A percentile compares a stretch with the other conserved stretches of the same genome.
phyloP scores from a whole-genome alignment of 2,797 vertebrate genomes.

The Danio jaintianensis region DNA sequence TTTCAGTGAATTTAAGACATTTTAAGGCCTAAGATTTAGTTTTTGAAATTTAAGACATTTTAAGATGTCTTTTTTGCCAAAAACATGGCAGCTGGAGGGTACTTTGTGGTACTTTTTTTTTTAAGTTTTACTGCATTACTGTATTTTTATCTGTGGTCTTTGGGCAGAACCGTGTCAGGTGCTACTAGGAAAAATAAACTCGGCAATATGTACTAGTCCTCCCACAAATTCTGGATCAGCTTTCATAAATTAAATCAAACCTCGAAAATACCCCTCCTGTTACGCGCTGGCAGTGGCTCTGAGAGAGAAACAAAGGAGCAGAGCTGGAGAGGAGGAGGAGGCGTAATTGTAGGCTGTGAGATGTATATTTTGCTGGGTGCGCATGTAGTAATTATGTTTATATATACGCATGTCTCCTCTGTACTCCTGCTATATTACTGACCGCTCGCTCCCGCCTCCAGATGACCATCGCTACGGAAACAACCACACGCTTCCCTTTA shows the following conservation, averaged over 20 bases:
- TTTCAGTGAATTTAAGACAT: too few species aligned
- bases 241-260: constrained; percentile 44
- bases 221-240: constrained; percentile 50
- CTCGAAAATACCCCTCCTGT: constrained; percentile 45
- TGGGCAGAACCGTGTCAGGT: constrained; percentile 35
- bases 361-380: constrained; percentile 80
- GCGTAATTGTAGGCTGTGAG: constrained; percentile 60
- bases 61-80: background rate
- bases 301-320: constrained; percentile 37
- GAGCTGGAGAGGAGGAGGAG: constrained; percentile 14
- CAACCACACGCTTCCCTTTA: constrained; percentile 60
- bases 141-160: constrained; percentile 43
- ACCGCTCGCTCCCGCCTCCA: constrained; percentile 49
- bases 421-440: constrained; percentile 52
- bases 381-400: constrained; percentile 75
- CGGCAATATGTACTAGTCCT: constrained; percentile 22
- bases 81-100: background rate
- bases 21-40: too few species aligned
- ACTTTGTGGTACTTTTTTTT: background rate
- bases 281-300: constrained; percentile 34
- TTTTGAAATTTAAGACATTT: too few species aligned
- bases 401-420: constrained; percentile 58
- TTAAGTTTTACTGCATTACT: constrained; percentile 13
- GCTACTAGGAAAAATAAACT: constrained; percentile 41
- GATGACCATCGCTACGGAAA: constrained; percentile 53